These are phyloP conservation scores for Sturnus vulgaris DNA, from an alignment of 2,113 vertebrate species.

Conservation along the genomic window DNA sequence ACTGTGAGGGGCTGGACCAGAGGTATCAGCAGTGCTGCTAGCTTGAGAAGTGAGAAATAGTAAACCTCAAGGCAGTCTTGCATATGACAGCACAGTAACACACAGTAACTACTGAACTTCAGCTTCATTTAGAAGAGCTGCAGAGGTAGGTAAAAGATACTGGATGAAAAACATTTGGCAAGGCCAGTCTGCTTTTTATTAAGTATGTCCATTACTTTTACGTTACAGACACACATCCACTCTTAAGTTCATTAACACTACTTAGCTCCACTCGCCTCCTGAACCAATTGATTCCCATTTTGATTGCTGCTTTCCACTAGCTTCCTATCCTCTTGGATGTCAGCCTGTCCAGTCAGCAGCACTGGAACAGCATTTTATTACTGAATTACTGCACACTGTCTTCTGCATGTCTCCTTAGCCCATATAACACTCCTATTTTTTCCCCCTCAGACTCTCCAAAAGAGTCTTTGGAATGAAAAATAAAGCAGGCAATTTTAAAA, in stretches of 20 bases:
- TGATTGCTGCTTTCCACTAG: not conserved
- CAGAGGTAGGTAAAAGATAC: not conserved
- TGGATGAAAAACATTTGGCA: not conserved
- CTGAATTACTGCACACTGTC: not conserved
- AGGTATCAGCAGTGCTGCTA: not conserved
- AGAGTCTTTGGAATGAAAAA: not conserved
- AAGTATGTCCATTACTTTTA: slow-evolving; percentile 1
- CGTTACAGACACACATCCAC: not conserved
- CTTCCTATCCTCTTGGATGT: not conserved
- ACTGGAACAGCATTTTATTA: not conserved
- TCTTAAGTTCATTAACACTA: slow-evolving; percentile 15
- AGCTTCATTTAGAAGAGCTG: not conserved
- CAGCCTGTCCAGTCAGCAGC: not conserved
- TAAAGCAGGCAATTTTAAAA: not conserved
- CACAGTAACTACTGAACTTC: not conserved
- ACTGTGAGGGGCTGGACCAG: fast-evolving
- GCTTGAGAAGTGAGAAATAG: not conserved
- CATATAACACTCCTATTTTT: not conserved
- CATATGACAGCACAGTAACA: not conserved
- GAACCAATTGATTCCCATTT: not conserved
- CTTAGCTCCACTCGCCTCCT: not conserved
- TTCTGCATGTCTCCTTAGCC: not conserved
- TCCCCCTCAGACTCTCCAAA: not conserved
- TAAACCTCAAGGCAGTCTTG: not conserved
- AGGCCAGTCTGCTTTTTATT: not conserved